Percentiles rank a stretch among this genome's conserved stretches.
phyloP scores from a whole-genome alignment of 2,888 invertebrate species.

The Mimachlamys varia region DNA sequence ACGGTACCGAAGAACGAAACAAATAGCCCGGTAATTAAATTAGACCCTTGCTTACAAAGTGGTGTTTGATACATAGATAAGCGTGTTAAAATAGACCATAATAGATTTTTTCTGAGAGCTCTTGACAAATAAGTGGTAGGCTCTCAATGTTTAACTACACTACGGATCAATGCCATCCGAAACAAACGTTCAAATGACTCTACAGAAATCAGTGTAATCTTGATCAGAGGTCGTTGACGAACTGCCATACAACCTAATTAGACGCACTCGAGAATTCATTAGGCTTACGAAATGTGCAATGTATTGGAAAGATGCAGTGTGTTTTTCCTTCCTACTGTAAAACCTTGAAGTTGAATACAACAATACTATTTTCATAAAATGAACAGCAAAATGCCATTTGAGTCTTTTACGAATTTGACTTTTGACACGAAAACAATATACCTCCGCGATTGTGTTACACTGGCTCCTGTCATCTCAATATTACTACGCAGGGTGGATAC shows the following conservation, averaged over 20 bases:
- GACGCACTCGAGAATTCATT: constrained; percentile 48
- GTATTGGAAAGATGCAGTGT: constrained; percentile 51
- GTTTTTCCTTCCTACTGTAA: constrained; percentile 49
- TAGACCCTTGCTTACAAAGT: constrained; percentile 10
- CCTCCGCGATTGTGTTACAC: constrained; percentile 37
- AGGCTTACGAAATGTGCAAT: constrained; percentile 48
- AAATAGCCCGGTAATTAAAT: constrained; percentile 22
- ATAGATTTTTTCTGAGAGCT: constrained; percentile 36
- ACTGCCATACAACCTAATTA: constrained; percentile 47
- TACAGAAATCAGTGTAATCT: constrained; percentile 41
- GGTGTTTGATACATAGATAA: constrained; percentile 36
- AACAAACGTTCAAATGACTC: constrained; percentile 34
- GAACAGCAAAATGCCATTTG: constrained; percentile 37
- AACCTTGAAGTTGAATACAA: constrained; percentile 37
- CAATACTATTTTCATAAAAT: constrained; percentile 40
- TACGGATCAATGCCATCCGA: constrained; percentile 14
- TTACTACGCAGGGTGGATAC: constrained; percentile 19
- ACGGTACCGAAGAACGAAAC: constrained; percentile 5
- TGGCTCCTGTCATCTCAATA: neutral
- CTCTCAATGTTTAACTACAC: constrained; percentile 1
- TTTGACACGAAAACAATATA: constrained; percentile 39
- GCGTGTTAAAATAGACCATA: constrained; percentile 25
- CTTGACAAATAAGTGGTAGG: constrained; percentile 32
- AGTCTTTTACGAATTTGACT: constrained; percentile 33
- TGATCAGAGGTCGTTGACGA: constrained; percentile 41